Evolutionary conservation across 2,113 vertebrate species (phyloP).

Genomic region (Pseudopodoces humilis): DNA sequence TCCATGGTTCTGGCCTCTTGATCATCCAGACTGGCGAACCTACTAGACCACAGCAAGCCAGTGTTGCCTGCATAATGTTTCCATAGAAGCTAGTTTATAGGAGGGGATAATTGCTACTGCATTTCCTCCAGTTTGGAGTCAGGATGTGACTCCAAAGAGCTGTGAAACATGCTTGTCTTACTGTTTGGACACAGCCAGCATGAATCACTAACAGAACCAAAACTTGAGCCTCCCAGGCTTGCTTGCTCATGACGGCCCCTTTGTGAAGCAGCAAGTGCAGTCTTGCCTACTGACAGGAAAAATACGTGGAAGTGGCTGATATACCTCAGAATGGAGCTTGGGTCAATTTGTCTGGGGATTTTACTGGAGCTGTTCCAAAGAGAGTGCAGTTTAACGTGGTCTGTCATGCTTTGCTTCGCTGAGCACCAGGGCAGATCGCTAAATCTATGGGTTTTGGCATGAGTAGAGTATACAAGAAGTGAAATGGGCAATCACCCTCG

Average conservation of each 20-base stretch:
- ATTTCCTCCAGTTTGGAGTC: slow-evolving; percentile 21
- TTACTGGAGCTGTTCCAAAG: background rate
- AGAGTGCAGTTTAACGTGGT: background rate
- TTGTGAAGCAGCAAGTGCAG: background rate
- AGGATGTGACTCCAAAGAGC: slow-evolving; percentile 1
- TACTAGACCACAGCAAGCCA: slow-evolving; percentile 8
- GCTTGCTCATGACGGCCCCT: background rate
- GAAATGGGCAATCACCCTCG: background rate
- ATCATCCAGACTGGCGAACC: background rate
- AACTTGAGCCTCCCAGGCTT: background rate
- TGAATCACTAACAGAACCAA: background rate
- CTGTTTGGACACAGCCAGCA: background rate
- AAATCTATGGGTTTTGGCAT: background rate
- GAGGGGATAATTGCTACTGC: background rate
- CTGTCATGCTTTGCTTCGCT: background rate
- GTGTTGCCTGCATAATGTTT: background rate
- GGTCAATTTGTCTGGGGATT: background rate
- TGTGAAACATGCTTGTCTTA: background rate
- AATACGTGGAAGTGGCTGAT: background rate
- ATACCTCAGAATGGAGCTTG: background rate
- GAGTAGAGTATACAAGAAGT: background rate
- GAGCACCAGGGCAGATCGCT: background rate
- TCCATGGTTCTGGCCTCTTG: background rate
- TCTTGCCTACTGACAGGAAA: background rate
- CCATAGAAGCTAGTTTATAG: slow-evolving; percentile 9